Base-by-base conservation (phyloP, 2,888 invertebrate species). In the Tromatobia lineatoria region DNA sequence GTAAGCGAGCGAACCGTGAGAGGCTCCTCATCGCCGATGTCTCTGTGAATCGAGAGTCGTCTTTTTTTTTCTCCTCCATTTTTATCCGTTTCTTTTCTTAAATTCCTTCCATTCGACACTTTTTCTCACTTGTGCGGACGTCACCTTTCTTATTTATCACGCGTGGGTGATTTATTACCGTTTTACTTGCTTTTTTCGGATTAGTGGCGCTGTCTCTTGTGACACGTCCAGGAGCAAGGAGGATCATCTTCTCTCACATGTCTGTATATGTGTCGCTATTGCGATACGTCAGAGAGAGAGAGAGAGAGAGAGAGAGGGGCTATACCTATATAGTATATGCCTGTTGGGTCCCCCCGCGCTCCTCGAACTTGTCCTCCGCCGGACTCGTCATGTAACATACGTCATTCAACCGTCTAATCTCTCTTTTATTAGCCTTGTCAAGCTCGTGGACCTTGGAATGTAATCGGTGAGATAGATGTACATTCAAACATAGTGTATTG, bases 371-470 rank as follows among this genome's bases (percentile, higher is more conserved):
- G n/a, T n/a, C 66, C 50, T 69, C 61, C 74, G 78, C 34, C 70
- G 67, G 77, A 77, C 73, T 70, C 66, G 80, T 84, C 73, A 84
- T 84, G 84, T 84, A 84, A 84, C 84, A 80, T 69, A 80, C 81
- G 84, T 81, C 84, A 80, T 84, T 84, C 80, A 61, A 74, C 80
- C 84, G 74, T 80, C 80, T 84, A 84, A 84, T 84, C 84, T 84
- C 84, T 84, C 84, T 80, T 80, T 84, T 84, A 84, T 84, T 81
- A 74, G 80, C 84, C 84, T 78, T 84, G 84, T 84, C 84, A 81
- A 84, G 84, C 77, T 23, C 47, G 66, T 69, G 69, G 74, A 81
- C 84, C 80, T 84, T 81, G 80, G n/a, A 84, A 80, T 80, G 80
- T 84, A 74, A 80, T 67, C 57, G 59, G 54, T 73, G 66, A 50